Evolutionary conservation across 2,888 invertebrate species (phyloP), one percentile per base, ranked within the genome.

Genomic region (Tachina grossa): DNA sequence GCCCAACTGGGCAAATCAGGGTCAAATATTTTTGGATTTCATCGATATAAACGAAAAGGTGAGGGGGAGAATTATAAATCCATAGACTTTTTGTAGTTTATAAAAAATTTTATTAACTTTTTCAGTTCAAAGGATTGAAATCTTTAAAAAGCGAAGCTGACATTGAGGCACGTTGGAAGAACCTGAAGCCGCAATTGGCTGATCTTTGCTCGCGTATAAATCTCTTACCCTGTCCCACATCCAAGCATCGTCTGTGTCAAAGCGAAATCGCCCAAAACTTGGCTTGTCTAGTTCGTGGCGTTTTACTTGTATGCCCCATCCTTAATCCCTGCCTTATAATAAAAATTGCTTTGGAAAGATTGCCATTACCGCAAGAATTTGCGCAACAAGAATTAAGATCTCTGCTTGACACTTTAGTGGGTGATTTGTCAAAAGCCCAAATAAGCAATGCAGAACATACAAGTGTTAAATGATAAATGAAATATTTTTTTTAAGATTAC

Each of bases 1-100:
- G 53, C 94, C 94, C 88, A 95, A 95, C 87, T 97, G 97, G 97
- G 93, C 94, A 77, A 93, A 93, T 86, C 96, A 96, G 81, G 97
- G 97, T 0, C 94, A 95, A 88, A 95, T 97, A 47, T 93, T 96
- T 55, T 93, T 95, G 89, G 95, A 96, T 88, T 97, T 96, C 88
- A 94, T 97, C 88, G 94, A 94, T 47, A 94, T 97, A 1, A 95
- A 94, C 59, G 93, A 93, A 22, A 95, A 95, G 93, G 94, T 95
- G 86, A 89, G 90, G 10, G 55, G 2, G 22, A 39, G 53, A 68
- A 47, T 47, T 13, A 53, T 69, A 3, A 39, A 51, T 4, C 1
- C 31, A 49, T 51, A 2, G 51, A 16, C 10, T n/a, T 63, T 2
- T 5, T 3, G 11, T 3, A 57, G 6, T 19, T 83, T 43, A 51